Evolutionary conservation across 2,797 vertebrate genomes (phyloP).

Genomic region (Nannoperca obscura): DNA sequence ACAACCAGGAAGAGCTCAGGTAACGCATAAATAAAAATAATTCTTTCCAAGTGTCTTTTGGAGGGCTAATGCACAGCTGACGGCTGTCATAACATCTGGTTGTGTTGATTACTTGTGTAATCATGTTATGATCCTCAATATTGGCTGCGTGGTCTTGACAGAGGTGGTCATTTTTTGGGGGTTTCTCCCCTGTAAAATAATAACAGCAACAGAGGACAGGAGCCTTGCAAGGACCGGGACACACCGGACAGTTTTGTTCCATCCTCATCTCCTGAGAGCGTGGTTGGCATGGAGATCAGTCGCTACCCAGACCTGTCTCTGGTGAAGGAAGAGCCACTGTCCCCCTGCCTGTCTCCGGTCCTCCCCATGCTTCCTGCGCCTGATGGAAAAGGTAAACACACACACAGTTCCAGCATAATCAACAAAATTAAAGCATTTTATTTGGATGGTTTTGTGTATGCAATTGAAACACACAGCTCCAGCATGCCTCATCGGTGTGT

Average conservation of each 20-base stretch:
- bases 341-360: slow-evolving; percentile 93
- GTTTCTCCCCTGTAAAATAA: background rate
- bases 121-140: background rate
- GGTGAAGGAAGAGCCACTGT: slow-evolving; percentile 94
- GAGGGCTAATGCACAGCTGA: background rate
- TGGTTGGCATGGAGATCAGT: slow-evolving; percentile 95
- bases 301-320: slow-evolving; percentile 94
- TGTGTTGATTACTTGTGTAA: background rate
- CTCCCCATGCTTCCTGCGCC: slow-evolving; percentile 95
- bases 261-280: slow-evolving; percentile 98
- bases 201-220: slow-evolving; percentile 88
- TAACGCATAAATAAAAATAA: slow-evolving; percentile 52
- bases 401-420: slow-evolving; percentile 2
- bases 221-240: slow-evolving; percentile 92
- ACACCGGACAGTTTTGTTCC: slow-evolving; percentile 98
- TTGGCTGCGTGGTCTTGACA: slow-evolving; percentile 12
- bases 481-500: background rate
- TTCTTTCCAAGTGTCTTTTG: background rate
- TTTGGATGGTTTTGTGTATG: slow-evolving; percentile 9
- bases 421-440: background rate
- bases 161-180: background rate
- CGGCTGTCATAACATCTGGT: background rate
- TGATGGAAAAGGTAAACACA: slow-evolving; percentile 90
- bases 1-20: slow-evolving; percentile 98
- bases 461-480: background rate